A percentile compares a stretch with the other conserved stretches of the same genome.
Evolutionary conservation across 64 coral and sea anemone species (phyloP).

Genomic region (Montipora sp.): DNA sequence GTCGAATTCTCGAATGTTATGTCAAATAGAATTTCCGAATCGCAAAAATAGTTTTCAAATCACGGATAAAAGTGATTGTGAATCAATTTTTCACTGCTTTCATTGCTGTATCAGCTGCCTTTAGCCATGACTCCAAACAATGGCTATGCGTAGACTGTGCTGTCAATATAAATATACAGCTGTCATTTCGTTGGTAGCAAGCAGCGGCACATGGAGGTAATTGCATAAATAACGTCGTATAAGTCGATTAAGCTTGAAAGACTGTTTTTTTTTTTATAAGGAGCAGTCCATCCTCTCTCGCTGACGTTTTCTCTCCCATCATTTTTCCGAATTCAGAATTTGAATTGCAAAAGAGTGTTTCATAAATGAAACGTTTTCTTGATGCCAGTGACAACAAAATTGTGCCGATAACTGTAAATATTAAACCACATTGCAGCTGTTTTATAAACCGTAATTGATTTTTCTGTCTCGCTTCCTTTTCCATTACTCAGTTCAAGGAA

Average conservation of each 20-base stretch:
- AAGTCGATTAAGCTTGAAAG: background rate
- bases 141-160: background rate
- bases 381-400: background rate
- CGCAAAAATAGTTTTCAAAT: background rate
- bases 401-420: slow-evolving; percentile 7
- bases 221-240: background rate
- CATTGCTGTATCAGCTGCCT: slow-evolving; percentile 20
- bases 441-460: no score
- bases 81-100: background rate
- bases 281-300: no score
- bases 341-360: slow-evolving; percentile 5
- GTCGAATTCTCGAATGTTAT: background rate
- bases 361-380: background rate
- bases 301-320: no score
- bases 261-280: no score
- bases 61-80: background rate
- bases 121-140: background rate
- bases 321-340: background rate
- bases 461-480: no score
- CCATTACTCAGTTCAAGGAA: no score
- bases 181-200: background rate
- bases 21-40: background rate
- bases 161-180: background rate
- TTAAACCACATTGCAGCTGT: background rate
- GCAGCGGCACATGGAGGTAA: background rate